Evolutionary conservation across 2,888 invertebrate genomes (phyloP).

Genomic region (Temnothorax ravouxi): DNA sequence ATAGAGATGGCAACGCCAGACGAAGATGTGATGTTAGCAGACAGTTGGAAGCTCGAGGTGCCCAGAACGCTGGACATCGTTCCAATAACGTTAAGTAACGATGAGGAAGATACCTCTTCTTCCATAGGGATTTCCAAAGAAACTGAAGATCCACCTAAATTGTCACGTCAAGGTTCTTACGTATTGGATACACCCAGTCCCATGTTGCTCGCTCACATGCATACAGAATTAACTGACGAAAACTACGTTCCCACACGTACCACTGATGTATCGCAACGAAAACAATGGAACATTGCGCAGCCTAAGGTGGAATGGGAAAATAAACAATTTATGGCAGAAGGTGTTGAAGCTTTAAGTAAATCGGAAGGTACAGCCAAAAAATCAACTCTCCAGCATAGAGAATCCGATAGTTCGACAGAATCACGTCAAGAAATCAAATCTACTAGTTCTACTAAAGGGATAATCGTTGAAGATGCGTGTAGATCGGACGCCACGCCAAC

Average conservation of each 20-base stretch:
- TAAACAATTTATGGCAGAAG: slow-evolving; percentile 57
- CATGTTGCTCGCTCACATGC: slow-evolving; percentile 90
- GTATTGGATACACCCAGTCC: slow-evolving; percentile 93
- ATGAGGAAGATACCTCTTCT: slow-evolving; percentile 18
- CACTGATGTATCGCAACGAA: slow-evolving; percentile 72
- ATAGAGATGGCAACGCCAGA: slow-evolving; percentile 72
- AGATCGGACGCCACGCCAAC: slow-evolving; percentile 56
- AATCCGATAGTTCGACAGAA: slow-evolving; percentile 62
- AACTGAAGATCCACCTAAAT: slow-evolving; percentile 81
- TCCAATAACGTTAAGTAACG: slow-evolving; percentile 79
- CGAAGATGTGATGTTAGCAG: slow-evolving; percentile 68
- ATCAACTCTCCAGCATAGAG: slow-evolving; percentile 63
- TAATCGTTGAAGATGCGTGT: slow-evolving; percentile 72
- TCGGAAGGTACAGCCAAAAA: slow-evolving; percentile 57
- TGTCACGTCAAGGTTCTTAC: slow-evolving; percentile 92
- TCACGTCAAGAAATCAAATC: slow-evolving; percentile 76
- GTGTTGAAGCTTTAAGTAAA: not conserved
- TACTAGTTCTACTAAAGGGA: slow-evolving; percentile 80
- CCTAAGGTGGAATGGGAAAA: slow-evolving; percentile 81
- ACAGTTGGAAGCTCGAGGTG: slow-evolving; percentile 82
- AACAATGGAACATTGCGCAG: slow-evolving; percentile 80
- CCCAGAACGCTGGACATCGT: slow-evolving; percentile 83
- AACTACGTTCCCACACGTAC: slow-evolving; percentile 77
- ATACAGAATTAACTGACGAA: slow-evolving; percentile 82
- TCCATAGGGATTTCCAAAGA: not conserved